Conservation (phyloP, 2,797 vertebrate genomes). For the Leucoraja ocellata region DNA sequence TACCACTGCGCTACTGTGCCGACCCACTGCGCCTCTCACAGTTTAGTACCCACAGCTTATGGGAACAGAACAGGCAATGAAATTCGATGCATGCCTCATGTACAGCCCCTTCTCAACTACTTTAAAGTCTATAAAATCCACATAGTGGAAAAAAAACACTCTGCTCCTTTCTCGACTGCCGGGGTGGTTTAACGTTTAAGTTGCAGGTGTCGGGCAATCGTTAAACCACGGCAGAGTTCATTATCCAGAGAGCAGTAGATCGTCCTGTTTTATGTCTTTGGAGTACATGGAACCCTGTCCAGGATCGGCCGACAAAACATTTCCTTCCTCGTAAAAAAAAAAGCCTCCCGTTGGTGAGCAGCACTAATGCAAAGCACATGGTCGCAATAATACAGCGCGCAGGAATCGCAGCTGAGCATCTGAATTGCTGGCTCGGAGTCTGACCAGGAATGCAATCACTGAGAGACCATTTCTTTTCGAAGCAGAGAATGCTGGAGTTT, state of each 20-base stretch:
- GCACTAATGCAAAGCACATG: conserved; percentile 27
- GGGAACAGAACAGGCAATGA: not conserved
- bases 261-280: conserved; percentile 20
- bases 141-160: not conserved
- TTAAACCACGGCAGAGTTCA: not conserved
- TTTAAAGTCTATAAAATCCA: too few species aligned
- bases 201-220: not conserved
- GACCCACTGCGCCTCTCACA: too few species aligned
- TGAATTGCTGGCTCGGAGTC: not conserved
- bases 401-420: too few species aligned
- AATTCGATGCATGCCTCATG: not conserved
- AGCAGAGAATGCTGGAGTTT: not conserved
- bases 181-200: not conserved
- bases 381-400: not conserved
- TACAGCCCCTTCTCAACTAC: not conserved
- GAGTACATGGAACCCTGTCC: not conserved
- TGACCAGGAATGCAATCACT: not conserved
- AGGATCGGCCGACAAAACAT: conserved; percentile 26
- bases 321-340: conserved; percentile 17
- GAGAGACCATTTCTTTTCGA: not conserved
- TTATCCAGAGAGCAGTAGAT: not conserved
- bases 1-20: too few species aligned
- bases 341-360: not conserved
- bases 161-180: not conserved
- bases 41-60: not conserved